These are phyloP conservation scores for Elgaria multicarinata DNA, from an alignment of 2,113 vertebrate genomes.

Conservation along the genomic window DNA sequence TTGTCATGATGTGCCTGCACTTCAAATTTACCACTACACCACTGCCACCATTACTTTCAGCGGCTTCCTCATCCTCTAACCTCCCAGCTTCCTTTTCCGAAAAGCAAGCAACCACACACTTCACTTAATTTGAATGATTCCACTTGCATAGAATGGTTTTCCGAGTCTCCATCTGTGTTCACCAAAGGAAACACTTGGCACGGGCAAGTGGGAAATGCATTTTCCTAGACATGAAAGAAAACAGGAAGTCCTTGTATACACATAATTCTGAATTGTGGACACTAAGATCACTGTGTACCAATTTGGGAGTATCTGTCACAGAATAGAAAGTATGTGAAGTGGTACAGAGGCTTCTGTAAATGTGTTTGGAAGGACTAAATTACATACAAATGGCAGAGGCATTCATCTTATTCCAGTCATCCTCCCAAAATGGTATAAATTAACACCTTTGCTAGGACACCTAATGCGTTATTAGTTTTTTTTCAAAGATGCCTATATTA, in stretches of 20 bases:
- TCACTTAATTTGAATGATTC: slow-evolving; percentile 1
- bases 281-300: neutral
- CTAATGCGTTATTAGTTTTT: slow-evolving; percentile 24
- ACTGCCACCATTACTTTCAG: neutral
- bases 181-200: slow-evolving; percentile 1
- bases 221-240: slow-evolving; percentile 23
- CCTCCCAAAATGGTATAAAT: slow-evolving; percentile 31
- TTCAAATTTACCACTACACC: neutral
- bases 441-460: slow-evolving; percentile 38
- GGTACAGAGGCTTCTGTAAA: neutral
- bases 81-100: neutral
- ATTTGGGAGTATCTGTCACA: neutral
- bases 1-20: too few species aligned
- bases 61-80: neutral
- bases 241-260: neutral
- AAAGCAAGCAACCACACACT: neutral
- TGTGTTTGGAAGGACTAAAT: neutral
- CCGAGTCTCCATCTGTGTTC: slow-evolving; percentile 5
- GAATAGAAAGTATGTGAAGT: slow-evolving; percentile 17
- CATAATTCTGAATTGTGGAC: slow-evolving; percentile 5
- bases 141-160: neutral
- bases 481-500: slow-evolving; percentile 38
- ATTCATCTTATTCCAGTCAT: slow-evolving; percentile 4
- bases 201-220: neutral
- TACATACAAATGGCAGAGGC: slow-evolving; percentile 24